Conservation (phyloP, 2,888 invertebrate genomes). For the Diarsia mendica region DNA sequence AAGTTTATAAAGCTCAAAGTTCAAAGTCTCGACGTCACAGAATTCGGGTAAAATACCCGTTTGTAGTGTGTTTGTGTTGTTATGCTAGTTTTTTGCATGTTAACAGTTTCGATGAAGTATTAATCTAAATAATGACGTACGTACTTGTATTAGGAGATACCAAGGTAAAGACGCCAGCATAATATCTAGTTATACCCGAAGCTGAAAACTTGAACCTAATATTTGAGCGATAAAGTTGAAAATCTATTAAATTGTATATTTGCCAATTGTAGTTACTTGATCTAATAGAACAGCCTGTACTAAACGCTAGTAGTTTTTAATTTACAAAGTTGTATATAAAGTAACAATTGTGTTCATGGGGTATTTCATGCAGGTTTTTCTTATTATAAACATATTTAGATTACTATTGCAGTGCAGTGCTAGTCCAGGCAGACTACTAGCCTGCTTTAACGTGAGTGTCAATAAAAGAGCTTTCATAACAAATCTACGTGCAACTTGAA, state of each 20-base stretch:
- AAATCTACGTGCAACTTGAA: not conserved
- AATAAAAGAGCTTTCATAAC: not conserved
- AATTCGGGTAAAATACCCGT: not conserved
- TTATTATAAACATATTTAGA: not conserved
- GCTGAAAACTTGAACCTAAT: too few species aligned
- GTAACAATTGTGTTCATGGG: not conserved
- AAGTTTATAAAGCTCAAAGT: slow-evolving; percentile 31
- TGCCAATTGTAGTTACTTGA: too few species aligned
- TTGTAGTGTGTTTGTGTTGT: not conserved
- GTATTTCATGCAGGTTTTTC: not conserved
- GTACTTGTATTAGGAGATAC: slow-evolving; percentile 24
- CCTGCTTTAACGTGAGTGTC: not conserved
- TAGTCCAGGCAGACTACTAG: not conserved
- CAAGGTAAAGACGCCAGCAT: not conserved
- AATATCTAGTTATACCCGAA: too few species aligned
- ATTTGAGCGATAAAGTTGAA: too few species aligned
- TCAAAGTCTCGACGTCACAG: slow-evolving; percentile 34
- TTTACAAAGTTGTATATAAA: not conserved
- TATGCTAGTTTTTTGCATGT: not conserved
- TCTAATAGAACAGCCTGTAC: too few species aligned
- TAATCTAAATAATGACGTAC: slow-evolving; percentile 11
- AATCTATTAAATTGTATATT: too few species aligned
- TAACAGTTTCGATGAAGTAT: slow-evolving; percentile 4
- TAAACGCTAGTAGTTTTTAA: not conserved
- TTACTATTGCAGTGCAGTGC: not conserved